Percentiles rank a stretch among this genome's conserved stretches.
Evolutionary conservation across 2,797 vertebrate species (phyloP).

Genomic region (Merluccius polli): DNA sequence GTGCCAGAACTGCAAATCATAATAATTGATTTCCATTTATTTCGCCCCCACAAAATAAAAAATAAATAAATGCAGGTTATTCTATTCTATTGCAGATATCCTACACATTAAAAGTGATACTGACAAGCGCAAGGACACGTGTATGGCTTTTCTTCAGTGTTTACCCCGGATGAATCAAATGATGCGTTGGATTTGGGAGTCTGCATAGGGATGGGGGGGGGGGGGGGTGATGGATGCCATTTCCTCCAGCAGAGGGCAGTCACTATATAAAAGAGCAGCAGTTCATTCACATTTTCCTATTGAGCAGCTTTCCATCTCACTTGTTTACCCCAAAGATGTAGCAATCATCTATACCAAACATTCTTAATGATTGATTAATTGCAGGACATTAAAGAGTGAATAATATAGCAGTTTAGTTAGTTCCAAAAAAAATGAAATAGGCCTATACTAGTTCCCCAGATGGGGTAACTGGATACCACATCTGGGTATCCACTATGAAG

Average conservation of each 20-base stretch:
- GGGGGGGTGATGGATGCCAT: background rate
- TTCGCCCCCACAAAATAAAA: background rate
- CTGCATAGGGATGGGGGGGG: background rate
- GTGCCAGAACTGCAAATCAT: background rate
- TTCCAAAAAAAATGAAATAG: no score
- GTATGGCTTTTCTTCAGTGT: background rate
- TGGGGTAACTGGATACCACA: background rate
- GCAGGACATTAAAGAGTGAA: background rate
- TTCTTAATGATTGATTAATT: no score
- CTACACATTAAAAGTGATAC: slow-evolving; percentile 1
- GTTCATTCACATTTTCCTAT: slow-evolving; percentile 38
- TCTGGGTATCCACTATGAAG: background rate
- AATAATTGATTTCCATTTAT: background rate
- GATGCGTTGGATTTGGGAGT: background rate
- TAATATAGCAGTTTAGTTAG: background rate
- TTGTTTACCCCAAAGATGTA: background rate
- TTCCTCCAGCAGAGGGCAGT: slow-evolving; percentile 57
- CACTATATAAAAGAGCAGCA: slow-evolving; percentile 7
- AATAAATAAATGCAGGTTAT: no score
- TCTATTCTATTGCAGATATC: background rate
- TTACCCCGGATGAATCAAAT: background rate
- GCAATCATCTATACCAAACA: background rate
- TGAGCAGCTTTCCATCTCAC: slow-evolving; percentile 7
- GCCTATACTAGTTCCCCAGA: background rate
- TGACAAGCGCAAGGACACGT: background rate